phyloP scores from a whole-genome alignment of 64 coral and sea anemone species.

The Acropora yongei region DNA sequence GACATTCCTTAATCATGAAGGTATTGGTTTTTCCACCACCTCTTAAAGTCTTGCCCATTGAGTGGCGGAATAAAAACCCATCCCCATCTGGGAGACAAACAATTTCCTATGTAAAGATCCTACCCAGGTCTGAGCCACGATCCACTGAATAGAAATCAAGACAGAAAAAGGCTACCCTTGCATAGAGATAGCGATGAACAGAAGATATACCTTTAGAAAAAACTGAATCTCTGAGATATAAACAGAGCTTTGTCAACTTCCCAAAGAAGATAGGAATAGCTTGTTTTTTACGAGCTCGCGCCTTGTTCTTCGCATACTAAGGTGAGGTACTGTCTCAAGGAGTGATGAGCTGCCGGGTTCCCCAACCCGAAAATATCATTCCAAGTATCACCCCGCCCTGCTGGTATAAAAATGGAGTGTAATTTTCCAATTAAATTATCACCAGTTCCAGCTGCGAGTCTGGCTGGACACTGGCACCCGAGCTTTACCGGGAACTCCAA shows the following conservation, averaged over 20 bases:
- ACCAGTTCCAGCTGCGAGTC: slow-evolving; percentile 27
- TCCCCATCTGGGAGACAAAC: background rate
- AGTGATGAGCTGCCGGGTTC: slow-evolving; percentile 21
- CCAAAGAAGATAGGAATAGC: slow-evolving; percentile 39
- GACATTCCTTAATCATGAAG: no score
- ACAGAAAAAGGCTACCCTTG: slow-evolving; percentile 45
- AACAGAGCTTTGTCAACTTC: slow-evolving; percentile 21
- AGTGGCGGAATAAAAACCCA: no score
- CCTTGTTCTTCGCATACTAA: slow-evolving; percentile 38
- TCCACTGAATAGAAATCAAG: slow-evolving; percentile 43
- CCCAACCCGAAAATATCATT: slow-evolving; percentile 40
- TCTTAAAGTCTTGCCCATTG: no score
- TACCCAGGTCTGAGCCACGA: slow-evolving; percentile 32
- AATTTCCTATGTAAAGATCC: background rate
- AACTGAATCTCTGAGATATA: background rate
- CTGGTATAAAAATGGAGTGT: slow-evolving; percentile 14
- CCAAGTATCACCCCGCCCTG: slow-evolving; percentile 26
- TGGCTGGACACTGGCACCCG: background rate
- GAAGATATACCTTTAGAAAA: background rate
- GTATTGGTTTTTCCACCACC: no score
- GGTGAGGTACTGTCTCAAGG: slow-evolving; percentile 8
- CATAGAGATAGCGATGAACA: slow-evolving; percentile 1
- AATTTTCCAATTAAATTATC: slow-evolving; percentile 41
- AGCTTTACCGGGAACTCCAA: background rate
- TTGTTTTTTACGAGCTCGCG: background rate